phyloP scores from a whole-genome alignment of 2,113 vertebrate genomes.

The Pardalotus punctatus region DNA sequence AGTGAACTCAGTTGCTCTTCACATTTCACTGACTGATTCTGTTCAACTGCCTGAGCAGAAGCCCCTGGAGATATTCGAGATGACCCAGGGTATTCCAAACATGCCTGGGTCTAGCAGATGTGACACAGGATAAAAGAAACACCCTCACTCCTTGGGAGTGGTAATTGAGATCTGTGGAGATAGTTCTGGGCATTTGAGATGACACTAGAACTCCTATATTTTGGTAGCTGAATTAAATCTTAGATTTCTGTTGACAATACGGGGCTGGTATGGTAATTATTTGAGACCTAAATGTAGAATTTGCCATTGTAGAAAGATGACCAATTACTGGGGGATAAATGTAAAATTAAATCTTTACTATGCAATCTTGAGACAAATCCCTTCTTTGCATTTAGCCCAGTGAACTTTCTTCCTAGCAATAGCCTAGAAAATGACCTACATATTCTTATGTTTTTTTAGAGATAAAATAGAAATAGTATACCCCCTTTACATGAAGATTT shows the following conservation, averaged over 20 bases:
- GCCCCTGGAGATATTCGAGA: neutral
- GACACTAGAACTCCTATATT: neutral
- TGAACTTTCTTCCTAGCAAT: neutral
- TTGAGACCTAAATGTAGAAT: neutral
- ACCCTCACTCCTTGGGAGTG: neutral
- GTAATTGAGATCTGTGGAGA: neutral
- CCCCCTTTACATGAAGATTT: neutral
- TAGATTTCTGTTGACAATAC: neutral
- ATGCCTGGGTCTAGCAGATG: neutral
- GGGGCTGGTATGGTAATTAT: neutral
- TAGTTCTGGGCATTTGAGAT: neutral
- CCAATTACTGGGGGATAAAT: neutral
- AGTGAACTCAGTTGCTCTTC: neutral
- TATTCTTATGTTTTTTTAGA: neutral
- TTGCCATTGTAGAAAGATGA: neutral
- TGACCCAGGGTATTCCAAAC: neutral
- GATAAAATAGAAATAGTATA: neutral
- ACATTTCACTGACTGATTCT: neutral
- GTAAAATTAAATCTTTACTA: neutral
- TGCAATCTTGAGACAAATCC: neutral
- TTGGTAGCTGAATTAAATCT: neutral
- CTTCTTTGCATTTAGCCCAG: neutral
- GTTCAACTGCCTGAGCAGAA: neutral
- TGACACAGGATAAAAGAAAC: neutral
- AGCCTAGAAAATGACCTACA: neutral